Conservation (phyloP, 2,113 vertebrate species). For the Hyla sarda region DNA sequence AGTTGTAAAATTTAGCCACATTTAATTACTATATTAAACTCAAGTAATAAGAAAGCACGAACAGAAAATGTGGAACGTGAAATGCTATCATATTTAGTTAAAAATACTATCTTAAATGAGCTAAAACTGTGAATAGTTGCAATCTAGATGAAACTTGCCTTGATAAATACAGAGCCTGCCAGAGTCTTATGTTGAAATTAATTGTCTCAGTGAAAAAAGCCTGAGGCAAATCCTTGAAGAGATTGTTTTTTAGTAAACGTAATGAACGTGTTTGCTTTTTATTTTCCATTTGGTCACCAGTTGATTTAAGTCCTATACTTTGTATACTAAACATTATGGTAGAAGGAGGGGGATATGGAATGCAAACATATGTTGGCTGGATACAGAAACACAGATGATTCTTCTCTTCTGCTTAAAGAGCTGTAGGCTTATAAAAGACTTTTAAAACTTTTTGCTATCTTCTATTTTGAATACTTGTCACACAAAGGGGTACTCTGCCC, state of each 20-base stretch:
- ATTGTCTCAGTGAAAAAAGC: conserved; percentile 26
- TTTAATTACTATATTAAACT: neutral
- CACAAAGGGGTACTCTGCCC: too few species aligned
- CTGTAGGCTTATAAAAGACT: neutral
- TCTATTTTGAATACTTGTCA: neutral
- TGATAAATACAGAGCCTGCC: conserved; percentile 32
- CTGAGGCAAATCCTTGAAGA: conserved; percentile 35
- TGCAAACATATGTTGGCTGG: conserved; percentile 15
- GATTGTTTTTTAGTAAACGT: conserved; percentile 38
- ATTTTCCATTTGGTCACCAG: conserved; percentile 28
- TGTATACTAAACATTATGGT: neutral
- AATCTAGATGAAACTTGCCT: conserved; percentile 33
- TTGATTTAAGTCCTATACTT: conserved; percentile 42
- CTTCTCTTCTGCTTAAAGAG: neutral
- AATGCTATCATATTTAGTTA: neutral
- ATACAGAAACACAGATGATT: neutral
- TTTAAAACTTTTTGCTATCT: neutral
- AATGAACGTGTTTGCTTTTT: conserved; percentile 43
- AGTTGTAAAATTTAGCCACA: neutral
- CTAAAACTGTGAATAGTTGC: conserved; percentile 20
- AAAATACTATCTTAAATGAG: neutral
- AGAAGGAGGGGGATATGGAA: neutral
- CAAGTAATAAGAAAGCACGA: neutral
- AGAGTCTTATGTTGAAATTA: conserved; percentile 48
- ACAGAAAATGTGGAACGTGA: neutral